These are phyloP conservation scores for Podiceps cristatus DNA, from an alignment of 2,113 vertebrate genomes.

Conservation along the genomic window DNA sequence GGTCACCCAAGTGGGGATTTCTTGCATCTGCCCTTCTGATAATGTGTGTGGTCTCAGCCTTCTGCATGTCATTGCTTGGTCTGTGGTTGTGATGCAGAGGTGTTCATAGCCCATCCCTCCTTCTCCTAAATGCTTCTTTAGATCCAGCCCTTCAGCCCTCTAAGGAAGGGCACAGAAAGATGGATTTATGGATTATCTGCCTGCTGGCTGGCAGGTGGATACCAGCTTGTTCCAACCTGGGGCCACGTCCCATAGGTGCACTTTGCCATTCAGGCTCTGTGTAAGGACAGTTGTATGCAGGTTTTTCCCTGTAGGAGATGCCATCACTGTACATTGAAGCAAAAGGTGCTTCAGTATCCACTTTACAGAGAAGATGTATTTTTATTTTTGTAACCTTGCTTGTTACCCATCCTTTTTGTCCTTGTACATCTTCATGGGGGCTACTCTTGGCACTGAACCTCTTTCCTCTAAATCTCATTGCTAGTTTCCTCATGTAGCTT, in stretches of 20 bases:
- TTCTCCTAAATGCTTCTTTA: not conserved
- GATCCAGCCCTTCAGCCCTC: not conserved
- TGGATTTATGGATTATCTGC: not conserved
- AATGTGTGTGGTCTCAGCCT: accelerated
- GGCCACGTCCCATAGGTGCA: accelerated
- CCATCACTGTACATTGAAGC: not conserved
- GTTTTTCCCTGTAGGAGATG: not conserved
- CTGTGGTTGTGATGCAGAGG: not conserved
- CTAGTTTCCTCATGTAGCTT: not conserved
- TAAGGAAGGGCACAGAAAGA: not conserved
- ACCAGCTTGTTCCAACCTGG: not conserved
- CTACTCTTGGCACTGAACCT: not conserved
- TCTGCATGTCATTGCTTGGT: not conserved
- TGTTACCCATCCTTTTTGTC: not conserved
- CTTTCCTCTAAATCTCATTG: not conserved
- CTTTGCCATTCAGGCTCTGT: not conserved
- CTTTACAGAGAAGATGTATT: not conserved
- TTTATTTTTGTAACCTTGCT: not conserved
- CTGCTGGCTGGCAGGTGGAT: not conserved
- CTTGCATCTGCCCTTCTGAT: not conserved
- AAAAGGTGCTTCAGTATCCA: not conserved
- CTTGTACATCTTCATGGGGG: not conserved
- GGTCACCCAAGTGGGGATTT: not conserved
- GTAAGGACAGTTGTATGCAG: not conserved
- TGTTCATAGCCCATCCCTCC: not conserved